Conservation (phyloP, 2,888 invertebrate species). For the Hypercompe scribonia region DNA sequence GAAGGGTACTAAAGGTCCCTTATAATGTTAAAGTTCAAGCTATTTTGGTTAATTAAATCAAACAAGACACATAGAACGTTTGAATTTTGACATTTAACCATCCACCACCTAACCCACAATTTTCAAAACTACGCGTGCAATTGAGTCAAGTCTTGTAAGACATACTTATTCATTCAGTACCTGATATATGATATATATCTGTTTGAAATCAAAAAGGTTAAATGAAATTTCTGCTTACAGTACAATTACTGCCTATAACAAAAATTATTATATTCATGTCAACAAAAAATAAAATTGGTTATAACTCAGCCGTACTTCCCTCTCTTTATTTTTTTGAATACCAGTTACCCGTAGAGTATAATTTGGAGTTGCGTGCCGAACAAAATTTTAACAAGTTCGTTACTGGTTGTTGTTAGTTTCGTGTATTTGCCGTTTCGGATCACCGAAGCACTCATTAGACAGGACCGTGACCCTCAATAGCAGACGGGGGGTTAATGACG, state of each 20-base stretch:
- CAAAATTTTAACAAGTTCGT: conserved; percentile 26
- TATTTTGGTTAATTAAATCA: too few species aligned
- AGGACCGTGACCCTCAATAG: conserved; percentile 44
- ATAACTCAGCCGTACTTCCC: conserved; percentile 14
- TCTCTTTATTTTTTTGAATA: conserved; percentile 11
- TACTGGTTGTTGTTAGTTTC: conserved; percentile 17
- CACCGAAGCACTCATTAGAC: conserved; percentile 34
- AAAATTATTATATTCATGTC: conserved; percentile 2
- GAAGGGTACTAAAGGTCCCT: too few species aligned
- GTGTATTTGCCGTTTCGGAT: conserved; percentile 19
- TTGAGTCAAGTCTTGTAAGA: too few species aligned
- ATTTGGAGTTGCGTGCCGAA: conserved; percentile 40
- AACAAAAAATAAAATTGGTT: conserved; percentile 19
- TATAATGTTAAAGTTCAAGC: too few species aligned
- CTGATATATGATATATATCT: too few species aligned
- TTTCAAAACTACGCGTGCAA: too few species aligned
- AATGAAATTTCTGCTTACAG: background rate
- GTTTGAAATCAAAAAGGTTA: background rate
- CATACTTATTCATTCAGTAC: too few species aligned
- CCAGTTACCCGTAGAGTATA: conserved; percentile 25
- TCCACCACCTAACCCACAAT: too few species aligned
- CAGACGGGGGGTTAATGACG: conserved; percentile 25
- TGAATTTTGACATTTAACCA: too few species aligned
- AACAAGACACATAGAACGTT: too few species aligned
- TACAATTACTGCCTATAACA: background rate